Conservation (phyloP, 2,113 vertebrate species). For the Chitala chitala region DNA sequence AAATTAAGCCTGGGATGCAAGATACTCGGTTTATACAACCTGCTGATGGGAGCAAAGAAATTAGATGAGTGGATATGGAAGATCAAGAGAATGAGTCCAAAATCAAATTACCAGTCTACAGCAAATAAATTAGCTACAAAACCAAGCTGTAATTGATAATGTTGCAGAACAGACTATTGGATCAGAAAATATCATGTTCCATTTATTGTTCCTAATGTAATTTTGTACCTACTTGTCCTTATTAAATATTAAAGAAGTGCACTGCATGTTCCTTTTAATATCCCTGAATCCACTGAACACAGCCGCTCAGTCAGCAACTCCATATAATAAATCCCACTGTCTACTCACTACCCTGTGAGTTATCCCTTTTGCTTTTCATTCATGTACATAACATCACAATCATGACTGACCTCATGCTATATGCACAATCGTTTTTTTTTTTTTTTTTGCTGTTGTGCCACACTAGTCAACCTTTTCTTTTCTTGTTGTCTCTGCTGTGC, state of each 20-base stretch:
- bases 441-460: no score
- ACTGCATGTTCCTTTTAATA: slow-evolving; percentile 38
- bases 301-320: slow-evolving; percentile 14
- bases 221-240: slow-evolving; percentile 59
- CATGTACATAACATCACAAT: no score
- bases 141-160: slow-evolving; percentile 76
- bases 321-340: no score
- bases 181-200: slow-evolving; percentile 67
- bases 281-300: slow-evolving; percentile 35
- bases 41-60: slow-evolving; percentile 65
- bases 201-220: slow-evolving; percentile 58
- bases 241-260: slow-evolving; percentile 67
- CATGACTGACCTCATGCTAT: no score
- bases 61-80: slow-evolving; percentile 73
- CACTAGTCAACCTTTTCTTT: no score
- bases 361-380: no score
- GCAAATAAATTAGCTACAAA: slow-evolving; percentile 69
- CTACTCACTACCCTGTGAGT: no score
- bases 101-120: slow-evolving; percentile 70
- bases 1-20: slow-evolving; percentile 64
- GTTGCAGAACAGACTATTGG: slow-evolving; percentile 52
- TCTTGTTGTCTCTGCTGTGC: no score
- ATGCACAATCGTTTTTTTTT: no score
- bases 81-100: slow-evolving; percentile 66
- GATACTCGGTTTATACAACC: slow-evolving; percentile 61